A percentile compares a stretch with the other conserved stretches of the same genome.
Evolutionary conservation across 1,140 invertebrate genomes (phyloP).

Genomic region (Acromyrmex echinatior): DNA sequence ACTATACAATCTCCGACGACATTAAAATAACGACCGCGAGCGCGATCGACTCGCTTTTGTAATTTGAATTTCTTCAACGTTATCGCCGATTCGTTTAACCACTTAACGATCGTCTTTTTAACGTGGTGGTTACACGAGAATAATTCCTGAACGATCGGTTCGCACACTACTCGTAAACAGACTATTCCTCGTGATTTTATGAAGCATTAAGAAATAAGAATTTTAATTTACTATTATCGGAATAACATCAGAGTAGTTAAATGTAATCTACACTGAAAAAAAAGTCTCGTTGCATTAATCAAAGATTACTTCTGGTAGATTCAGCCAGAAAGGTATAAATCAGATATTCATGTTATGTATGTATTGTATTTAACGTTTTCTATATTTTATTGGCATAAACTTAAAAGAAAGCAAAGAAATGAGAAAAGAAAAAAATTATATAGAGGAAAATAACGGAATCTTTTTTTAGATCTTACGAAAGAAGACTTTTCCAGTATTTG

Average conservation of each 20-base stretch:
- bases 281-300: too few species aligned
- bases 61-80: constrained; percentile 41
- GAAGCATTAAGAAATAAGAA: constrained; percentile 27
- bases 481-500: neutral
- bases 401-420: neutral
- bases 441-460: neutral
- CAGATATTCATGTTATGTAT: neutral
- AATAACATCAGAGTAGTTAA: neutral
- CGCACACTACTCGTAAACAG: constrained; percentile 8
- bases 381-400: neutral
- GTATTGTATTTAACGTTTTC: neutral
- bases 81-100: constrained; percentile 55
- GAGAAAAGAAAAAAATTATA: neutral
- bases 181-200: constrained; percentile 15
- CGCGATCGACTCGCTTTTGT: constrained; percentile 29
- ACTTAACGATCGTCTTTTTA: constrained; percentile 49
- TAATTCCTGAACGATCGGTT: neutral
- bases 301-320: too few species aligned
- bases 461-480: neutral
- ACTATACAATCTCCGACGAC: neutral
- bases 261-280: neutral
- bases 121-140: neutral
- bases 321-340: too few species aligned
- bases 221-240: constrained; percentile 10
- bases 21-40: constrained; percentile 39